Conservation (phyloP, 2,888 invertebrate species). For the Chironomus riparius region DNA sequence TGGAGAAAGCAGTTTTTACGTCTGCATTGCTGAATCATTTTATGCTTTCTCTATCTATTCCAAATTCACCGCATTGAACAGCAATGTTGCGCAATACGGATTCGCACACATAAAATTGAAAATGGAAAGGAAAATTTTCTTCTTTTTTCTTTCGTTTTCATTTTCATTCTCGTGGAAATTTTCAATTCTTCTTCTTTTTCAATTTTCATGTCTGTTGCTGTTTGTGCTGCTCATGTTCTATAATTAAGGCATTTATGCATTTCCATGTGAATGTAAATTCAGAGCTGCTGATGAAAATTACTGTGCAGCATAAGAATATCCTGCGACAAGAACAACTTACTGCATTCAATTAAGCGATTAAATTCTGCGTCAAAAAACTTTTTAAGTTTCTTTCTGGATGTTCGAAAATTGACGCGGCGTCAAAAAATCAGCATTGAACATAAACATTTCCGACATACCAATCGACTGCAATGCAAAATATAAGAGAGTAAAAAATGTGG, state of each 20-base stretch:
- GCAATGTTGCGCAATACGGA: slow-evolving; percentile 7
- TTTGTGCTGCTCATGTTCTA: background rate
- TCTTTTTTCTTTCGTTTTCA: background rate
- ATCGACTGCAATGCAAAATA: background rate
- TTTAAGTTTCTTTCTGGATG: background rate
- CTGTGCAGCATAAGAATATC: too few species aligned
- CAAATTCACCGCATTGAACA: background rate
- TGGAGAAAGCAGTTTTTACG: background rate
- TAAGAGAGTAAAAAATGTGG: background rate
- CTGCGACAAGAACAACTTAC: too few species aligned
- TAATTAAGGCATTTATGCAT: background rate
- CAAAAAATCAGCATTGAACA: background rate
- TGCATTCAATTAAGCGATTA: too few species aligned
- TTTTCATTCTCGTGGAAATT: background rate
- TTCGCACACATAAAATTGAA: background rate
- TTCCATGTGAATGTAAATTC: background rate
- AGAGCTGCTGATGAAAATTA: background rate
- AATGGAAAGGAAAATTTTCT: background rate
- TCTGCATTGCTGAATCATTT: background rate
- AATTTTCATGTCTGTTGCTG: background rate
- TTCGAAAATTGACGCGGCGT: background rate
- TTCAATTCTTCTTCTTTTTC: too few species aligned
- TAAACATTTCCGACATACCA: background rate
- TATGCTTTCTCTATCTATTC: background rate
- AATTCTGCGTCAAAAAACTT: background rate